Base-by-base conservation (phyloP, 2,113 vertebrate species). In the Albula goreensis region DNA sequence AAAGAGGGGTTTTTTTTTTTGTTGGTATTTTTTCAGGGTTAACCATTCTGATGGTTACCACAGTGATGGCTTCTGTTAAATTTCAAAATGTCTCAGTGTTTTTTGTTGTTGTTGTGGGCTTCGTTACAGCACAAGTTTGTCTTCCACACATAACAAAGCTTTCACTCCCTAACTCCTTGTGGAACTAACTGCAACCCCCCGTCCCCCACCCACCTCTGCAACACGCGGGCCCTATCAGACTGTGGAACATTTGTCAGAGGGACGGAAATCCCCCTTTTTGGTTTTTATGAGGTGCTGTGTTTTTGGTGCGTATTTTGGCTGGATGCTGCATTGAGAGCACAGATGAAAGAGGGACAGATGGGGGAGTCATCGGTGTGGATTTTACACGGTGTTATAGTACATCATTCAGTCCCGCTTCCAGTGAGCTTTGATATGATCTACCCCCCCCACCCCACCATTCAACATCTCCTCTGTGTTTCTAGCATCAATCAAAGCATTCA, bases 211-310 rank as follows among this genome's bases (percentile, higher is more conserved):
- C 41, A 50, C 50, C 51, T 25, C 25, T 53, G 11, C 50, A 77
- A 53, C 66, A 84, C 83, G 31, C n/a, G 6, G 25, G 70, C 3
- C n/a, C 70, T 84, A 74, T 77, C 70, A 84, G n/a, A 77, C 11
- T 77, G n/a, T 77, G 66, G 51, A 11, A 70, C 70, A 78, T 84
- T 84, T 84, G 53, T 77, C 83, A 52, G 70, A 31, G 70, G 10
- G 17, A 74, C 15, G 60, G 66, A 77, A 77, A 52, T 41, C 22
- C 83, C 83, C 66, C 4, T n/a, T 48, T 77, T 77, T 74, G 19
- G 22, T 25, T 84, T 63, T 83, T 63, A 66, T 48, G 82, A 83
- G 13, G 15, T 31, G 41, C 82, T 17, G 57, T 63, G 60, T 63
- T 83, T 77, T 52, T 50, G 22, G 3, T 60, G 57, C 9, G 11